A percentile compares a stretch with the other conserved stretches of the same genome.
These are phyloP conservation scores for Mus musculus DNA, from an alignment of 2,113 vertebrate genomes.

Conservation along the genomic window GRCm39 chr9:119273501-119274000, in stretches of 20 bases:
- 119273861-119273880: not conserved
- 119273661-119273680: not conserved
- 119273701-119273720: not conserved
- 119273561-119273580: not conserved
- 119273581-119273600: not conserved
- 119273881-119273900: not conserved
- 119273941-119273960: slow-evolving; percentile 4
- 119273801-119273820: not conserved
- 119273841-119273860: rapidly evolving
- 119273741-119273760: not conserved
- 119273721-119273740: not conserved
- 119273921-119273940: rapidly evolving
- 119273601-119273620: not conserved
- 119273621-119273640: not conserved
- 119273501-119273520: not conserved
- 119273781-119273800: not conserved
- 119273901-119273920: not conserved
- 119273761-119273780: not conserved
- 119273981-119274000: not conserved
- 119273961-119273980: rapidly evolving
- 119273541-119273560: not conserved
- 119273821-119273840: rapidly evolving
- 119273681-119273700: not conserved
- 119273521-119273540: not conserved
- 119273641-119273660: not conserved